Evolutionary conservation across 1,140 invertebrate species (phyloP), one percentile per base, ranked within the genome.

Genomic region (Thaumatotibia leucotreta): DNA sequence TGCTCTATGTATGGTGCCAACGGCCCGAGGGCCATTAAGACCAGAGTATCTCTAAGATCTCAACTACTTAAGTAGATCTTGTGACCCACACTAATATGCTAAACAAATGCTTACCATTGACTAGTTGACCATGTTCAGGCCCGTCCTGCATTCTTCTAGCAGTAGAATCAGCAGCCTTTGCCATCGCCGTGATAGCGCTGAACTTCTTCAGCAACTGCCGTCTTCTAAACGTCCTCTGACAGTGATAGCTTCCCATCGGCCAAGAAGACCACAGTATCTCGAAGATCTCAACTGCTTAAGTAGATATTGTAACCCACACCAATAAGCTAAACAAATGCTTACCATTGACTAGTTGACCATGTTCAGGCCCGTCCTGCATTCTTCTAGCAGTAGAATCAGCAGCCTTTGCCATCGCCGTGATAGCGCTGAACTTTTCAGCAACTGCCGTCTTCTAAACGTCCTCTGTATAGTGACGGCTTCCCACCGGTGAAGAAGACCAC

Each of bases 161-260:
- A 22, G 71, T 89, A 2, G 87, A 89, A 61, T 91, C 88, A 0
- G 97, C 96, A 1, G 96, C 97, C 86, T 98, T 97, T 20, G 96
- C 96, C 94, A 98, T 97, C 64, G 96, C 96, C 27, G 97, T 97
- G 74, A 98, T 97, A 50, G 96, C 96, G 29, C 96, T 96, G 84
- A 99, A 99, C 87, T 99, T 98, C 92, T 98, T 98, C 74, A 97
- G 92, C 83, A 99, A 93, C 66, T 96, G 97, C 89, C 99, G 97
- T 73, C 97, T 94, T 61, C 98, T 94, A 84, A 98, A 99, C 31
- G 98, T 98, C 69, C 98, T 93, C 83, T 99, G 98, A 63, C 99
- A 31, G 97, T 97, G 62, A 98, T 93, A n/a, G 98, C 98, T 2
- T 98, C 98, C 78, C 96, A 95, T 33, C 98, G 93, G 3, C 98